Evolutionary conservation across 2,888 invertebrate species (phyloP).

Genomic region (Sympetrum striolatum): DNA sequence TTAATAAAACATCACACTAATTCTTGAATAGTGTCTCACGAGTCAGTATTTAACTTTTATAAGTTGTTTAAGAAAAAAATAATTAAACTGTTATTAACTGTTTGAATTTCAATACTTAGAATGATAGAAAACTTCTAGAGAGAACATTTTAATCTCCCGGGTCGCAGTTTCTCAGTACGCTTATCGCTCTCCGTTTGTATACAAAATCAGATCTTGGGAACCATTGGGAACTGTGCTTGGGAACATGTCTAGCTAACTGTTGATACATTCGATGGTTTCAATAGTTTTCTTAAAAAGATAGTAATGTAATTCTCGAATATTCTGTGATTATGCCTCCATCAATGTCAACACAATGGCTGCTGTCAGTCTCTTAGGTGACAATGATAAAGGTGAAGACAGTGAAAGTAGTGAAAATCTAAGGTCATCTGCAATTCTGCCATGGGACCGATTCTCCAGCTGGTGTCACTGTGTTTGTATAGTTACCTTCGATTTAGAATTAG

Average conservation of each 20-base stretch:
- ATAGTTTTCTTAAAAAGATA: background rate
- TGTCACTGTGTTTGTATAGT: slow-evolving; percentile 97
- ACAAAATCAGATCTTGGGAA: background rate
- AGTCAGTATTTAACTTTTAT: no score
- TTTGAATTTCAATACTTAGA: no score
- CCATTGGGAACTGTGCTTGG: no score
- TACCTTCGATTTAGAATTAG: slow-evolving; percentile 97
- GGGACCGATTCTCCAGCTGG: slow-evolving; percentile 90
- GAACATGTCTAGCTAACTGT: background rate
- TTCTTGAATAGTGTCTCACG: no score
- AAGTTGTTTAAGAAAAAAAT: no score
- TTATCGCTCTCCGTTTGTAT: background rate
- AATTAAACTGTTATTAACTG: no score
- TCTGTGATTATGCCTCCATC: slow-evolving; percentile 12
- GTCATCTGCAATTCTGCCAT: slow-evolving; percentile 56
- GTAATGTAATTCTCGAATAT: background rate
- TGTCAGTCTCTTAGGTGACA: slow-evolving; percentile 25
- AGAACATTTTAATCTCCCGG: background rate
- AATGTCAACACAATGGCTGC: slow-evolving; percentile 44
- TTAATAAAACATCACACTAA: no score
- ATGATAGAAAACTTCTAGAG: background rate
- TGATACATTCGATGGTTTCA: background rate
- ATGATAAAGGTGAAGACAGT: slow-evolving; percentile 33
- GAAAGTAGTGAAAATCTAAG: slow-evolving; percentile 22
- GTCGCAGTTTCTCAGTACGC: background rate